A percentile compares a stretch with the other conserved stretches of the same genome.
Evolutionary conservation across 2,113 vertebrate genomes (phyloP).

Genomic region (Platichthys flesus): DNA sequence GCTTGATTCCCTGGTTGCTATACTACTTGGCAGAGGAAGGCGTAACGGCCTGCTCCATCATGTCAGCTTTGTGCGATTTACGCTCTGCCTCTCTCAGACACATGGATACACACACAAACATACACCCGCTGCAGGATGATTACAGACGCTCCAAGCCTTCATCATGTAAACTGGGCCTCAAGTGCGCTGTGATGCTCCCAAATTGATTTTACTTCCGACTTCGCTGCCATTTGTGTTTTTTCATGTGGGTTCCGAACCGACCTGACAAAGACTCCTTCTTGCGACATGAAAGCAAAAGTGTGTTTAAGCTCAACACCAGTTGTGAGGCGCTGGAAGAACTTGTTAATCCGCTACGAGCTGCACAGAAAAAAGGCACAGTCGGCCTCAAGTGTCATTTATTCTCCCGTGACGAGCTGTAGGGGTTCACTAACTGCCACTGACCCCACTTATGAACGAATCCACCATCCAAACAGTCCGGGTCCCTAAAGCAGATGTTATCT

Average conservation of each 20-base stretch:
- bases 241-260: too few species aligned
- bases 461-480: background rate
- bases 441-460: constrained; percentile 38
- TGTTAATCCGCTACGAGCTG: background rate
- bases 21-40: constrained; percentile 28
- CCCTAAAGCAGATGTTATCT: constrained; percentile 10
- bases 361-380: background rate
- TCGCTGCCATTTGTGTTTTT: too few species aligned
- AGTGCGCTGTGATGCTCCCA: constrained; percentile 1
- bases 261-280: background rate
- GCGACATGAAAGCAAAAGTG: background rate
- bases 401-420: constrained; percentile 24
- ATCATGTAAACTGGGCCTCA: constrained; percentile 30
- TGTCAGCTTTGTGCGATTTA: background rate
- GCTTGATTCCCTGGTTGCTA: constrained; percentile 21
- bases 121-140: background rate
- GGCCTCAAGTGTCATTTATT: constrained; percentile 21
- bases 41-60: constrained; percentile 21
- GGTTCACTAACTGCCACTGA: constrained; percentile 36
- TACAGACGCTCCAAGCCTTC: constrained; percentile 3
- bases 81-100: background rate
- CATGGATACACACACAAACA: constrained; percentile 19
- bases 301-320: background rate
- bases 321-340: background rate
- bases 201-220: background rate